Percentiles rank a stretch among this genome's conserved stretches.
Conservation (phyloP, 2,888 invertebrate species). For the Ligdia adustata region DNA sequence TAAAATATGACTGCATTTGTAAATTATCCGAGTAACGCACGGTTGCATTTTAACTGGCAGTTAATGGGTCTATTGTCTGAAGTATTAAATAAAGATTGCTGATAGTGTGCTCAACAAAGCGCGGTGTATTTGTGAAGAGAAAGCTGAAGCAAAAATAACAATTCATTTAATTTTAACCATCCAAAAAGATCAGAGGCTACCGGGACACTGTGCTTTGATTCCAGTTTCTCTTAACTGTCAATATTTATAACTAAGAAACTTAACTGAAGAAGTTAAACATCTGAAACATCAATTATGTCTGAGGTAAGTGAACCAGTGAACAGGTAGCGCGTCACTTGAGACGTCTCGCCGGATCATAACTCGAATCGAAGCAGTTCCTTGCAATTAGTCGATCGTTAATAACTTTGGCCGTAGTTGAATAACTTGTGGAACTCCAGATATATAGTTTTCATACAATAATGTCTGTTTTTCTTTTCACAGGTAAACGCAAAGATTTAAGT, state of each 20-base stretch:
- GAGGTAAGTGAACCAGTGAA: constrained; percentile 40
- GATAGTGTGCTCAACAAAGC: constrained; percentile 37
- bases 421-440: not conserved
- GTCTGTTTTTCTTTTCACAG: not conserved
- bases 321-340: constrained; percentile 72
- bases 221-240: too few species aligned
- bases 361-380: constrained; percentile 1
- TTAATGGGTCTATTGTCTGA: constrained; percentile 52
- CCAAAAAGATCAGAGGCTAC: too few species aligned
- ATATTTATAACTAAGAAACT: not conserved
- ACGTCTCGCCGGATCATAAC: constrained; percentile 63
- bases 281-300: constrained; percentile 58
- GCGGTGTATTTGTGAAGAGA: constrained; percentile 54
- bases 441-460: not conserved
- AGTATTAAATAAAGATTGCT: constrained; percentile 43
- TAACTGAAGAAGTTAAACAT: not conserved
- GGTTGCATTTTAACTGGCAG: constrained; percentile 33
- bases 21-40: constrained; percentile 41
- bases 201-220: too few species aligned
- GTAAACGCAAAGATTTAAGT: too few species aligned
- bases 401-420: not conserved
- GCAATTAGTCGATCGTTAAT: constrained; percentile 1
- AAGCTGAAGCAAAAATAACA: constrained; percentile 33
- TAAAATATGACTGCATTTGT: constrained; percentile 19
- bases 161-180: not conserved